Base-by-base conservation (phyloP, 2,113 vertebrate species). In the Brienomyrus brachyistius region DNA sequence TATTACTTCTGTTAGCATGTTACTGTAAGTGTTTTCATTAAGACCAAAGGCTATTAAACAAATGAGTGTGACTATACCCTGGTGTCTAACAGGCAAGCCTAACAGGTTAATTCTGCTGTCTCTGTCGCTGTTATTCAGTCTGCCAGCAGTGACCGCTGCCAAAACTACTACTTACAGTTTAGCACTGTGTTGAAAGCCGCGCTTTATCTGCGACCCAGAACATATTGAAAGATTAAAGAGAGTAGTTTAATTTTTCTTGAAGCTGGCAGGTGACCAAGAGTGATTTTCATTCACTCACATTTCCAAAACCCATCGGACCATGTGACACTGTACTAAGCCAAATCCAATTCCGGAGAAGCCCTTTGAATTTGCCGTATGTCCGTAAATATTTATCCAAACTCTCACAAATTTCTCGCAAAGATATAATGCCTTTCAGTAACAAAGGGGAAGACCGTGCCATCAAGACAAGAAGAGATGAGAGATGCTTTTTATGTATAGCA, bases 301-400 rank as follows among this genome's bases (percentile, higher is more conserved):
- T 48, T 11, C 82, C 82, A 84, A 43, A 84, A 84, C 13, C 74
- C 35, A 47, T 13, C 19, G 13, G 27, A 54, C 51, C 31, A 7
- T 1, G 5, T 35, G 2, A 87, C 35, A 7, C 35, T 19, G 48
- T 27, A 54, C 27, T 56, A 17, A 54, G 27, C n/a, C n/a, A 56
- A 50, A 54, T 11, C 48, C 85, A 31, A 35, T 27, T 27, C 84
- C 1, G 2, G 19, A 86, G 84, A 86, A 50, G 11, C 43, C 43
- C 0, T 86, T n/a, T 86, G 31, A 51, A 21, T 87, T n/a, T 13
- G 31, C 27, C 15, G 2, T 19, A 13, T 87, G 85, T 27, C 21
- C 3, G 35, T 52, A 54, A 54, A 86, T 86, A 48, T 84, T 84
- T 84, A 48, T 84, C 43, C 23, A 87, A 87, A 87, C 27, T 87